phyloP scores from a whole-genome alignment of 1,140 invertebrate genomes.

The Popillia japonica region DNA sequence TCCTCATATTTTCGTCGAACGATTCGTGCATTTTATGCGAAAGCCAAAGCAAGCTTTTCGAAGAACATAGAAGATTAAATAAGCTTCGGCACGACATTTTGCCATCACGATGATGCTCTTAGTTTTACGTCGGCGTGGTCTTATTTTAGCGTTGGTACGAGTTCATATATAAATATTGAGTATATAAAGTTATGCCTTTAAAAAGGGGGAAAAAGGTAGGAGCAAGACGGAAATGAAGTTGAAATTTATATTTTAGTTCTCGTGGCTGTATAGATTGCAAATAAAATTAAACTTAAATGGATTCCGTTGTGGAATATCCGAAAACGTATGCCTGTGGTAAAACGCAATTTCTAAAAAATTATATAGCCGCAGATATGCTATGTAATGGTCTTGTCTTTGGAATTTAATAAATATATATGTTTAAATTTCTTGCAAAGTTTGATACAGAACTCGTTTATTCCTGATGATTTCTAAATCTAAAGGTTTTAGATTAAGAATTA shows the following conservation, averaged over 20 bases:
- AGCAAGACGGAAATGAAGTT: not conserved
- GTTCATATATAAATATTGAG: not conserved
- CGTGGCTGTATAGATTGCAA: not conserved
- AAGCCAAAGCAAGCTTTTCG: constrained; percentile 48
- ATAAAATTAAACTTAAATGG: not conserved
- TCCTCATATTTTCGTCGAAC: not conserved
- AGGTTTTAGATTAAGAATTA: no score
- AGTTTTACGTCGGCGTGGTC: not conserved
- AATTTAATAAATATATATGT: no score
- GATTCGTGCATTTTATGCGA: not conserved
- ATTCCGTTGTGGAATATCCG: not conserved
- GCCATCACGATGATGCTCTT: constrained; percentile 44
- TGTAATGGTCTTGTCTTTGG: no score
- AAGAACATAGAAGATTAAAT: constrained; percentile 48
- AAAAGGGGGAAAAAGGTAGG: not conserved
- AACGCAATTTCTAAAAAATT: not conserved
- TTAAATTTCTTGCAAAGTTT: no score
- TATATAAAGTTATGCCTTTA: not conserved
- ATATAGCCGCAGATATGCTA: not conserved
- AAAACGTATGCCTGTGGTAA: not conserved
- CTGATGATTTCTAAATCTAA: no score
- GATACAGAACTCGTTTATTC: no score
- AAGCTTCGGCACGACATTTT: constrained; percentile 49
- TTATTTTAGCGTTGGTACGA: constrained; percentile 4
- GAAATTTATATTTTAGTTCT: not conserved